A percentile compares a stretch with the other conserved stretches of the same genome.
These are phyloP conservation scores for Euphydryas editha DNA, from an alignment of 2,888 invertebrate species.

Conservation along the genomic window DNA sequence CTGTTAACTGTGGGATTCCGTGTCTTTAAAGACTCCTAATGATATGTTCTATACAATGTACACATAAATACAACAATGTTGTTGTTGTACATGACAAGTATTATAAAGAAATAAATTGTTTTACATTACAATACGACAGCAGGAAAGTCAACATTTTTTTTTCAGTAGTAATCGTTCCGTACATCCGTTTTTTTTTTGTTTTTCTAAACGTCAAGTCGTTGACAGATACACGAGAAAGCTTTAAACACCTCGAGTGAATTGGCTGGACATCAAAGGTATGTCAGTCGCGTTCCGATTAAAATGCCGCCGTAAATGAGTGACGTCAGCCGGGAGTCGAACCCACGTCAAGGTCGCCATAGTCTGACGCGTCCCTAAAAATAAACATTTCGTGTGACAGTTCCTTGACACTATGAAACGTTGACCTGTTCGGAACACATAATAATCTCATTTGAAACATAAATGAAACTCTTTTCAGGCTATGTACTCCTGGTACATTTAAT, in stretches of 20 bases:
- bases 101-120: too few species aligned
- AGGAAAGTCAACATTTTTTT: neutral
- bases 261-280: constrained; percentile 6
- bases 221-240: constrained; percentile 20
- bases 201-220: constrained; percentile 11
- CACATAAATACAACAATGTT: too few species aligned
- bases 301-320: constrained; percentile 27
- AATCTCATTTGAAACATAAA: constrained; percentile 10
- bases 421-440: constrained; percentile 9
- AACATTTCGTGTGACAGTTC: constrained; percentile 24
- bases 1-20: too few species aligned
- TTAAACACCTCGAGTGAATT: constrained; percentile 4
- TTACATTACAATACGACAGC: too few species aligned
- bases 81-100: too few species aligned
- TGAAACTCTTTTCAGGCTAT: constrained; percentile 9
- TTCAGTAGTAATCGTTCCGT: constrained; percentile 10
- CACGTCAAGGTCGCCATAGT: constrained; percentile 37
- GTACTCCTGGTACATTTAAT: constrained; percentile 12
- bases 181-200: neutral
- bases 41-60: too few species aligned
- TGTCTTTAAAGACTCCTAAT: too few species aligned
- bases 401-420: constrained; percentile 29
- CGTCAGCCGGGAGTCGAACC: constrained; percentile 39
- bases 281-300: constrained; percentile 15
- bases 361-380: constrained; percentile 39